A percentile compares a stretch with the other conserved stretches of the same genome.
Evolutionary conservation across 1,140 invertebrate species (phyloP).

Genomic region (Drosophila obscura): DNA sequence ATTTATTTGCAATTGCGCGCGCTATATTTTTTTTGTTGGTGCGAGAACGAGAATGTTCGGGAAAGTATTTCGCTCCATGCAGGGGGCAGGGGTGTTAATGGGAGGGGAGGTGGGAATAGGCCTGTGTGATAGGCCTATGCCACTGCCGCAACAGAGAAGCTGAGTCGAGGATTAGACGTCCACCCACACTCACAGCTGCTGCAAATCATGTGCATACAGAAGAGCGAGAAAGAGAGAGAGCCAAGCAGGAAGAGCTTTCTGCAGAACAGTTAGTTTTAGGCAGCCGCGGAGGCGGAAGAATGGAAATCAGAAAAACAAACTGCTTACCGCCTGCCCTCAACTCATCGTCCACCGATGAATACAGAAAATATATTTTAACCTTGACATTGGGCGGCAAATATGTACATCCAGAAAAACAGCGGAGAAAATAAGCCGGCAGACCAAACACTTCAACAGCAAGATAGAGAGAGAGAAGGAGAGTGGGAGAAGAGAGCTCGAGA

Average conservation of each 20-base stretch:
- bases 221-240: conserved; percentile 23
- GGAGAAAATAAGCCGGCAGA: conserved; percentile 38
- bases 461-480: conserved; percentile 22
- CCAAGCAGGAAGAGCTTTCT: conserved; percentile 75
- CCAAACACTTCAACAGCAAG: conserved; percentile 60
- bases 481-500: conserved; percentile 5
- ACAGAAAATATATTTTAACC: conserved; percentile 77
- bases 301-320: conserved; percentile 65
- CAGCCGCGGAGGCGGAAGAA: conserved; percentile 41
- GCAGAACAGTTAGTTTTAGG: conserved; percentile 43
- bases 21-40: conserved; percentile 11
- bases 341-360: conserved; percentile 47
- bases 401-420: conserved; percentile 37
- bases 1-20: conserved; percentile 69
- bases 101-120: neutral
- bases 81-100: conserved; percentile 1
- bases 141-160: too few species aligned
- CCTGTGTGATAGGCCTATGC: conserved; percentile 27
- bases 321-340: conserved; percentile 43
- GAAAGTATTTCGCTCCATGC: conserved; percentile 36
- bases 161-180: conserved; percentile 1
- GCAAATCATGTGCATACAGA: conserved; percentile 61
- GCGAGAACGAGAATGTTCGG: conserved; percentile 22
- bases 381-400: conserved; percentile 74
- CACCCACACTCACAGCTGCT: too few species aligned